Conservation (phyloP, 2,888 invertebrate genomes). For the Agrilus biguttatus region DNA sequence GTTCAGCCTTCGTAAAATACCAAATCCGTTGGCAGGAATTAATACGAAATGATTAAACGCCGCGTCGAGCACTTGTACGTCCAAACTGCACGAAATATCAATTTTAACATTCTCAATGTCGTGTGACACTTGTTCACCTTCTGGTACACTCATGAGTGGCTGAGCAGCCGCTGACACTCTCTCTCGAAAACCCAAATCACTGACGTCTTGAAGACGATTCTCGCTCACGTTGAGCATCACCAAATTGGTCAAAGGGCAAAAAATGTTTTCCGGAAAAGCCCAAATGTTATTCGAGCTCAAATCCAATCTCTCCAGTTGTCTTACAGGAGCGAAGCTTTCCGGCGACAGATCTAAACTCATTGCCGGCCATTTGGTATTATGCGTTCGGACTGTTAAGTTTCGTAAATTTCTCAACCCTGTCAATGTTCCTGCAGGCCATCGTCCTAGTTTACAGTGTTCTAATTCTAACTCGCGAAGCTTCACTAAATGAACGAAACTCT, state of each 20-base stretch:
- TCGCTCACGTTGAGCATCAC: slow-evolving; percentile 72
- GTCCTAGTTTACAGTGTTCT: slow-evolving; percentile 74
- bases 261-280: slow-evolving; percentile 74
- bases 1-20: slow-evolving; percentile 60
- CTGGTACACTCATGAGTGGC: slow-evolving; percentile 48
- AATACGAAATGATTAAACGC: slow-evolving; percentile 75
- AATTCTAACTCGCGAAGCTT: slow-evolving; percentile 67
- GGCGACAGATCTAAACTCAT: slow-evolving; percentile 70
- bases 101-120: slow-evolving; percentile 20
- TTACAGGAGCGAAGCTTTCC: slow-evolving; percentile 61
- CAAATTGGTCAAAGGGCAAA: slow-evolving; percentile 68
- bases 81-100: slow-evolving; percentile 51
- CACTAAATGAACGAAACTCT: slow-evolving; percentile 66
- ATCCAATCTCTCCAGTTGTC: slow-evolving; percentile 70
- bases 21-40: slow-evolving; percentile 70
- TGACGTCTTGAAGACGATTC: slow-evolving; percentile 77
- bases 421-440: slow-evolving; percentile 68
- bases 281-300: slow-evolving; percentile 80
- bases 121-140: slow-evolving; percentile 32
- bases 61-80: slow-evolving; percentile 69
- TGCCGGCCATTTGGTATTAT: slow-evolving; percentile 73
- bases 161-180: slow-evolving; percentile 43
- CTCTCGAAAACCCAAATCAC: slow-evolving; percentile 73
- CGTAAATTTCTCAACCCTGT: slow-evolving; percentile 66
- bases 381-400: slow-evolving; percentile 72